Conservation (phyloP, 2,888 invertebrate genomes). For the Cylloceria caligata region DNA sequence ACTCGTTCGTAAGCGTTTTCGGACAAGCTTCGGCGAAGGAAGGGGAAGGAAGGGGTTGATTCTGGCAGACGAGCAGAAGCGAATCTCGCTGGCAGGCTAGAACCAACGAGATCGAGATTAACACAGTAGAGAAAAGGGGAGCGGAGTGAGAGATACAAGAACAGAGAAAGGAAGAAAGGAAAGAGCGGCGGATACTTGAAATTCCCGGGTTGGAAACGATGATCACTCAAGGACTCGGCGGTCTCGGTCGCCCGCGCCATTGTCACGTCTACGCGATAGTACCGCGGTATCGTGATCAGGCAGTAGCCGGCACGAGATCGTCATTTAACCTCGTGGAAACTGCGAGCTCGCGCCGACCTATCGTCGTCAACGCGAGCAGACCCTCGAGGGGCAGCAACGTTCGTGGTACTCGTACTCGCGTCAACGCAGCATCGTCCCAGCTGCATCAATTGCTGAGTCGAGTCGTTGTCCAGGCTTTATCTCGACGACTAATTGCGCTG, state of each 20-base stretch:
- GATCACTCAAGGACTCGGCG: conserved; percentile 64
- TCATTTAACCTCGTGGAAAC: conserved; percentile 55
- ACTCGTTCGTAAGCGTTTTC: conserved; percentile 18
- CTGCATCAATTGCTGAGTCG: conserved; percentile 2
- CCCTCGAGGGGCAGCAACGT: conserved; percentile 39
- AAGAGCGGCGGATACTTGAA: conserved; percentile 45
- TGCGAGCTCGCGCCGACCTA: conserved; percentile 55
- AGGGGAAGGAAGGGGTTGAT: neutral
- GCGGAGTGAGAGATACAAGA: neutral
- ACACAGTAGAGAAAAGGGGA: neutral
- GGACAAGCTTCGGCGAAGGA: neutral
- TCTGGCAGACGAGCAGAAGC: neutral
- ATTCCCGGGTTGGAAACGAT: conserved; percentile 63
- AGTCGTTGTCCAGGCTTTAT: neutral
- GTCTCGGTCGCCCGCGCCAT: conserved; percentile 57
- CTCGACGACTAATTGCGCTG: neutral
- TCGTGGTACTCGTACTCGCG: conserved; percentile 47
- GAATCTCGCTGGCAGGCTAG: neutral
- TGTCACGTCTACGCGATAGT: conserved; percentile 56
- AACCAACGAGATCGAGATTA: neutral
- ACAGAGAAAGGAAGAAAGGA: neutral
- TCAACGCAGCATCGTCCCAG: conserved; percentile 42
- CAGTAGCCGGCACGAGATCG: conserved; percentile 51
- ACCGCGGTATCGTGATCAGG: conserved; percentile 29
- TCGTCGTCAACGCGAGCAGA: conserved; percentile 39